These are phyloP conservation scores for Araneus ventricosus DNA, from an alignment of 1,140 invertebrate species.

Conservation along the genomic window DNA sequence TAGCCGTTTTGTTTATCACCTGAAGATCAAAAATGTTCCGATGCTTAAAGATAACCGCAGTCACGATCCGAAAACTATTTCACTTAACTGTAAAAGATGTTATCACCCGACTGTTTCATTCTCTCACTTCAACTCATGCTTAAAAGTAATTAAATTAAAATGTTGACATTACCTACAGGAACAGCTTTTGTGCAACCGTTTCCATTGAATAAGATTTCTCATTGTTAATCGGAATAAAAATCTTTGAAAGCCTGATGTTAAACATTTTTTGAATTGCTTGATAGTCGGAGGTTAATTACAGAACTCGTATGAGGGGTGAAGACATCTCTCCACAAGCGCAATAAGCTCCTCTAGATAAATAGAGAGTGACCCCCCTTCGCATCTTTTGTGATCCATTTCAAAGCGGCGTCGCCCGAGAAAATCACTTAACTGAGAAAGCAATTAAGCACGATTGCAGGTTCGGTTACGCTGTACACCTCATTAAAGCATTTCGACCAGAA, in stretches of 20 bases:
- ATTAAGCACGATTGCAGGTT: conserved; percentile 38
- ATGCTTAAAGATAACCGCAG: neutral
- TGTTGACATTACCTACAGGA: neutral
- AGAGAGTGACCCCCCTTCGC: neutral
- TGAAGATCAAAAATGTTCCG: no score
- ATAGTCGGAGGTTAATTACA: conserved; percentile 15
- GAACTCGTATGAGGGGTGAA: neutral
- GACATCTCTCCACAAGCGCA: conserved; percentile 11
- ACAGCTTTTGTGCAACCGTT: neutral
- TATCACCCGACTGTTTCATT: neutral
- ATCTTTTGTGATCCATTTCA: conserved; percentile 21
- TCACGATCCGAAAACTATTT: neutral
- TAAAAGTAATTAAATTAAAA: conserved; percentile 9
- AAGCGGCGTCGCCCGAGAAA: neutral
- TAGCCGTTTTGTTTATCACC: no score
- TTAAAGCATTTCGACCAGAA: conserved; percentile 29
- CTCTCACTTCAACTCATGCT: neutral
- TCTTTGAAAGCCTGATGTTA: neutral
- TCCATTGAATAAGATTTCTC: neutral
- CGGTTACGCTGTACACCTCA: neutral
- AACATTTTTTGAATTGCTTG: conserved; percentile 12
- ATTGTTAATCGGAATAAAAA: neutral
- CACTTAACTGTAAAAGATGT: neutral
- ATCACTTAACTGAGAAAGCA: conserved; percentile 49
- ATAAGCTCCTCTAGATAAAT: conserved; percentile 32